These are phyloP conservation scores for Paramormyrops kingsleyae DNA, from an alignment of 2,113 vertebrate species.

Conservation along the genomic window DNA sequence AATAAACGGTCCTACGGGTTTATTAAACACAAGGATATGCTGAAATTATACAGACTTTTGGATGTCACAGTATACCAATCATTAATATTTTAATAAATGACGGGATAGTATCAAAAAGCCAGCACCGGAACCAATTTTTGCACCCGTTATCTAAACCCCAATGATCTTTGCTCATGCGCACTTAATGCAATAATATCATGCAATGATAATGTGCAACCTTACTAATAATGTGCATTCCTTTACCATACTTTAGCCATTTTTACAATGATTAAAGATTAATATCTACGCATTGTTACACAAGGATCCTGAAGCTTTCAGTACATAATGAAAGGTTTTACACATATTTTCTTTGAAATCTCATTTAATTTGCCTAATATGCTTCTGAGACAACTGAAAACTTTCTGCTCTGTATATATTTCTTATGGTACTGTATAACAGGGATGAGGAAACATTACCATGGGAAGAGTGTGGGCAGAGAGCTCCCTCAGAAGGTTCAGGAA, in stretches of 20 bases:
- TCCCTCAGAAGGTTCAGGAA: slow-evolving; percentile 61
- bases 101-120: neutral
- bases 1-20: too few species aligned
- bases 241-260: neutral
- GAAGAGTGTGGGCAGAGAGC: slow-evolving; percentile 51
- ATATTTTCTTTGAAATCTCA: neutral
- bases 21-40: too few species aligned
- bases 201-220: neutral
- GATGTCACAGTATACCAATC: neutral
- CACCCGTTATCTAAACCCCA: neutral
- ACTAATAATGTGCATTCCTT: neutral
- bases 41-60: neutral
- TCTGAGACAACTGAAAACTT: neutral
- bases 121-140: neutral
- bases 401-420: neutral
- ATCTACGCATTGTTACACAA: neutral
- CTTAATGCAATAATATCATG: neutral
- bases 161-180: neutral
- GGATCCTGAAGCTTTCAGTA: neutral
- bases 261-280: neutral
- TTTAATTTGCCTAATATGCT: neutral
- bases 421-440: neutral
- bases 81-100: neutral
- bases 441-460: slow-evolving; percentile 63
- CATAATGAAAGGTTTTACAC: neutral